These are phyloP conservation scores for Heterodera carotae DNA, from an alignment of 1,140 invertebrate species.

Conservation along the genomic window DNA sequence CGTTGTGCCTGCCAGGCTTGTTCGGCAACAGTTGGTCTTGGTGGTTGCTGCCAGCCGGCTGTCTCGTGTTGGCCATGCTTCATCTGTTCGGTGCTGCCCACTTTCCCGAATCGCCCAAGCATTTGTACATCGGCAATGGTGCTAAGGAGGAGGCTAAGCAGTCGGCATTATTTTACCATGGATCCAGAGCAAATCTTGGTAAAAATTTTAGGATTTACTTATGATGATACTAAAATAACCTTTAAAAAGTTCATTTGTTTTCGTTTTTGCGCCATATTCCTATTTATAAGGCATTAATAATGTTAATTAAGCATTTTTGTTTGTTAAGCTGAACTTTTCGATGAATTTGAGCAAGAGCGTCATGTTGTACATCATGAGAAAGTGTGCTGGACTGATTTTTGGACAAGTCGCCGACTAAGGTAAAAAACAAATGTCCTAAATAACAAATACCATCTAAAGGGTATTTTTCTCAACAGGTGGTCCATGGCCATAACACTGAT, in stretches of 20 bases:
- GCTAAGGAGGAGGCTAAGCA: conserved; percentile 3
- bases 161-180: conserved; percentile 19
- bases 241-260: not conserved
- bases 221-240: not conserved
- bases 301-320: not conserved
- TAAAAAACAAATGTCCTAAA: not conserved
- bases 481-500: conserved; percentile 40
- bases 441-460: not conserved
- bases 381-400: conserved; percentile 13
- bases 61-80: conserved; percentile 43
- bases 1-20: conserved; percentile 49
- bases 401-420: conserved; percentile 39
- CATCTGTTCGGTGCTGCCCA: conserved; percentile 40
- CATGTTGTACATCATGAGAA: conserved; percentile 6
- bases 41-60: conserved; percentile 50
- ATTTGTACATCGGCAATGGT: conserved; percentile 32
- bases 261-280: no score
- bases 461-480: conserved; percentile 27
- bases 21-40: conserved; percentile 45
- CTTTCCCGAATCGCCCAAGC: conserved; percentile 56
- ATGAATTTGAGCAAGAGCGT: conserved; percentile 15
- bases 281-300: no score
- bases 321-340: conserved; percentile 13
- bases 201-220: no score
- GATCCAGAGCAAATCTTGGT: conserved; percentile 15